Conservation (phyloP, 2,888 invertebrate species). For the Lasioglossum marginatum region DNA sequence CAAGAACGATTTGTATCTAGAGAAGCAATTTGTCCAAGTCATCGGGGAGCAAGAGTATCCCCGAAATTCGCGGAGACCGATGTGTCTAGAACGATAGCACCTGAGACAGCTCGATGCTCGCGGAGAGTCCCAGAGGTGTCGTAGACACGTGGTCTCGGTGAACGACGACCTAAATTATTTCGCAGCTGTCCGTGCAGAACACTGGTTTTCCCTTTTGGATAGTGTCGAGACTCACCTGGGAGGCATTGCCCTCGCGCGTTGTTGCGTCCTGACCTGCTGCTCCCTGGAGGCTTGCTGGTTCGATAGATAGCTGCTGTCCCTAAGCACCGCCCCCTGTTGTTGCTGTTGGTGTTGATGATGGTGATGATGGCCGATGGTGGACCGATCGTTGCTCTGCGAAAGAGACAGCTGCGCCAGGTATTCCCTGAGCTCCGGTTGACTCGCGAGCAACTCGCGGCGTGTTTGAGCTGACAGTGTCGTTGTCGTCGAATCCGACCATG, state of each 20-base stretch:
- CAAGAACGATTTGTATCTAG: neutral
- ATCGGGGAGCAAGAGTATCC: neutral
- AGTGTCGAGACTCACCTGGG: conserved; percentile 76
- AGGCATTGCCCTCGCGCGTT: conserved; percentile 79
- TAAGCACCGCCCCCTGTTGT: conserved; percentile 62
- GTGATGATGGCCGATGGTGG: conserved; percentile 59
- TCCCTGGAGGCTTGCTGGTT: conserved; percentile 77
- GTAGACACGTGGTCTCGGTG: conserved; percentile 22
- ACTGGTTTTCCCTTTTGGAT: neutral
- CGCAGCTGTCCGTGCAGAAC: neutral
- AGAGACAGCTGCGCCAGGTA: conserved; percentile 77
- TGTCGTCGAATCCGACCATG: conserved; percentile 80
- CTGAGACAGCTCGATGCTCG: neutral
- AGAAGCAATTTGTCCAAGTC: neutral
- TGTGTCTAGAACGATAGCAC: neutral
- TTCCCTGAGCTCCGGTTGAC: conserved; percentile 79
- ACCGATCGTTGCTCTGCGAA: conserved; percentile 64
- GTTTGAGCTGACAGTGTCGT: conserved; percentile 54
- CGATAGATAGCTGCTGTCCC: conserved; percentile 72
- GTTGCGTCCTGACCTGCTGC: conserved; percentile 76
- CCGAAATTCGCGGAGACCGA: neutral
- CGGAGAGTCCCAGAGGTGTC: conserved; percentile 29
- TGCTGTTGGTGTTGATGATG: conserved; percentile 56
- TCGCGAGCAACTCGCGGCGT: conserved; percentile 77
- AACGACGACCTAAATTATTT: conserved; percentile 48